Evolutionary conservation across 2,797 vertebrate species (phyloP).

Genomic region (Sebastes baramenuke): DNA sequence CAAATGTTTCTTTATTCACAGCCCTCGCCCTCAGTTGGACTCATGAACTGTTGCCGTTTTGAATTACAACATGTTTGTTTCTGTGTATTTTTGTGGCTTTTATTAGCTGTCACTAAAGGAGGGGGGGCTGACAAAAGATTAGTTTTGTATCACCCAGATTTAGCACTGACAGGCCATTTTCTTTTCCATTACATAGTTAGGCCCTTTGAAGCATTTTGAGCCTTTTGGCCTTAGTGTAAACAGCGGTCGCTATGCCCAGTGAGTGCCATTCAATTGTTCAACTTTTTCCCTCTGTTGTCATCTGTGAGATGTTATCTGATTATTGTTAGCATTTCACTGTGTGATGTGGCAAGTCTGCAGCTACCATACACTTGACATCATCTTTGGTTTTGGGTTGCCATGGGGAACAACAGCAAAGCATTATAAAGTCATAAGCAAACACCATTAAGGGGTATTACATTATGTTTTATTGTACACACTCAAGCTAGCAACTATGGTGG

Average conservation of each 20-base stretch:
- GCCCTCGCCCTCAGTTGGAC: neutral
- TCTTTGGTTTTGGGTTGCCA: conserved; percentile 56
- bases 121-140: conserved; percentile 12
- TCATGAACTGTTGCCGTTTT: conserved; percentile 33
- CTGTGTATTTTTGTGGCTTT: conserved; percentile 38
- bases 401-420: conserved; percentile 49
- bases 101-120: conserved; percentile 37
- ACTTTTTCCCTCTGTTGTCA: conserved; percentile 57
- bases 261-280: conserved; percentile 43
- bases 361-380: conserved; percentile 64
- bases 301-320: conserved; percentile 66
- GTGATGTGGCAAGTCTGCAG: conserved; percentile 54
- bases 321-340: conserved; percentile 52
- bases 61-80: conserved; percentile 40
- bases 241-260: conserved; percentile 25
- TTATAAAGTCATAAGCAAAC: conserved; percentile 46
- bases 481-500: neutral
- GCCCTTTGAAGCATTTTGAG: conserved; percentile 47
- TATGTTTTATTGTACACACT: conserved; percentile 35
- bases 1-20: conserved; percentile 25
- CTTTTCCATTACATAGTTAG: conserved; percentile 63
- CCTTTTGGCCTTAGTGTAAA: conserved; percentile 39
- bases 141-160: conserved; percentile 47
- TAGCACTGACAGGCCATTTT: conserved; percentile 41
- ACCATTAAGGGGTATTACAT: conserved; percentile 13